A percentile compares a stretch with the other conserved stretches of the same genome.
Evolutionary conservation across 2,797 vertebrate genomes (phyloP).

Genomic region (Fratercula arctica): DNA sequence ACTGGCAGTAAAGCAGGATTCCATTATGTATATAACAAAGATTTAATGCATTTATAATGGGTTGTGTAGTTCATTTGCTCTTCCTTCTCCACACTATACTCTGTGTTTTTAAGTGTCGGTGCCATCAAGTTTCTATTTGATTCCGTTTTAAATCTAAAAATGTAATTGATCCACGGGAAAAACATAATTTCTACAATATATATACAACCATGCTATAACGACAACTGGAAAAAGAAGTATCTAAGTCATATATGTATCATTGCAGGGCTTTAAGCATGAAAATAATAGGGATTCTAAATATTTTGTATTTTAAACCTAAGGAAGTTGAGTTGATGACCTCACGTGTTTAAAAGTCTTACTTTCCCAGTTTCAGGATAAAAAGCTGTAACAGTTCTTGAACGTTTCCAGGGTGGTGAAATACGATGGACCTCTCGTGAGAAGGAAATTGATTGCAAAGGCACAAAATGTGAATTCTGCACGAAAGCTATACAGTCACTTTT

Average conservation of each 20-base stretch:
- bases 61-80: constrained; percentile 77
- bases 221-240: constrained; percentile 74
- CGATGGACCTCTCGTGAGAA: constrained; percentile 50
- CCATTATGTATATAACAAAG: constrained; percentile 81
- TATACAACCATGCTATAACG: constrained; percentile 72
- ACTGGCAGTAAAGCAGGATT: constrained; percentile 80
- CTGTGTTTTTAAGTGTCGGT: constrained; percentile 70
- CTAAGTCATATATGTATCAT: constrained; percentile 75
- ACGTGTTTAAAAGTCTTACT: constrained; percentile 66
- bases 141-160: constrained; percentile 73
- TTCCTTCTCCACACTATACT: constrained; percentile 73
- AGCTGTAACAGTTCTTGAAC: constrained; percentile 37
- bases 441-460: constrained; percentile 74
- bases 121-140: constrained; percentile 73
- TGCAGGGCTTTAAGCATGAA: constrained; percentile 78
- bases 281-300: constrained; percentile 75
- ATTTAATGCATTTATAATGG: constrained; percentile 78
- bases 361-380: constrained; percentile 61
- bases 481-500: constrained; percentile 70
- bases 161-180: constrained; percentile 71
- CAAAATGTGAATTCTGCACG: constrained; percentile 78
- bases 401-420: constrained; percentile 61
- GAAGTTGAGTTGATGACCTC: constrained; percentile 70
- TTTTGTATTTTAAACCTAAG: constrained; percentile 75
- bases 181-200: constrained; percentile 60